Base-by-base conservation (phyloP, 1,140 invertebrate genomes). In the Lucilia cuprina region DNA sequence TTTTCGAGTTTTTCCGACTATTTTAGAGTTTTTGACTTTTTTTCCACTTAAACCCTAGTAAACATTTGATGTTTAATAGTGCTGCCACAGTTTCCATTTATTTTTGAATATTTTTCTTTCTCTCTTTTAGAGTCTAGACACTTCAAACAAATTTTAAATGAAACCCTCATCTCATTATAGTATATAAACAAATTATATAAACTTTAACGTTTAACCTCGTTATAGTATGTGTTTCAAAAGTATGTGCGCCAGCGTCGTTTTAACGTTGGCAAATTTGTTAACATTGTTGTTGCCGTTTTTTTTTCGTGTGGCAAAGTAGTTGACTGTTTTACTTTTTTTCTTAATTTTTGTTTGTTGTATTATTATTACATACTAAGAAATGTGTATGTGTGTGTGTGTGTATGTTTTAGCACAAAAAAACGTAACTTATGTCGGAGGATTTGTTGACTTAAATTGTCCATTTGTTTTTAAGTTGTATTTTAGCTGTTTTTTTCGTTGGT, bases 231-330 rank as follows among this genome's bases (percentile, higher is more conserved):
- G 19, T 70, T 70, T 70, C 17, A 70, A 70, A 21, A 21, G 65
- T 70, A 25, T 70, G 65, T 70, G 65, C 65, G 65, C 65, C 65
- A 70, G n/a, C 65, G 50, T 25, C 41, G n/a, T 25, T 19, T 70
- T 70, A 70, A 25, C 65, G 65, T 70, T 70, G 65, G 65, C 65
- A 70, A 70, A 70, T 70, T 70, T 70, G 65, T 70, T 70, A 70
- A 70, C 65, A 70, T 70, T 70, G 65, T 70, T 70, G 65, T 70
- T 70, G 65, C 65, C 65, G 21, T 70, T 70, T 70, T 30, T 30
- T 30, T 70, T 30, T 30, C 3, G 65, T 70, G 65, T 70, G 65
- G 65, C 65, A 70, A 70, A 70, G 65, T 70, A 70, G 65, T 70
- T 70, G 65, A 70, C 65, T 70, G 65, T 70, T 70, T 70, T 65